Percentiles rank a stretch among this genome's conserved stretches.
Evolutionary conservation across 2,888 invertebrate genomes (phyloP).

Genomic region (Athalia cordata): DNA sequence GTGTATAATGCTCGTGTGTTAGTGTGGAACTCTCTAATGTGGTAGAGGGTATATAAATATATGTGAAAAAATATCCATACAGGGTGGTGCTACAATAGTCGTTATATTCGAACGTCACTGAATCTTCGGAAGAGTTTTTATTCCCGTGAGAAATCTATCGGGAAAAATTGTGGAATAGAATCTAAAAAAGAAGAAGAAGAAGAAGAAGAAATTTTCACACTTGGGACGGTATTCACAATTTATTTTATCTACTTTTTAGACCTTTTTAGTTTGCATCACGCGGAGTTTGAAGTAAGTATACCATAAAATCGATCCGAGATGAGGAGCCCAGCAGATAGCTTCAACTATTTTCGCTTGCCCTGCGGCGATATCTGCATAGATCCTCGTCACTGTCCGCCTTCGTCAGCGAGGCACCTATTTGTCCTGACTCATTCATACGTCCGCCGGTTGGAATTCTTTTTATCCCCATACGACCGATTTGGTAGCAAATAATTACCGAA

Average conservation of each 20-base stretch:
- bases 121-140: slow-evolving; percentile 10
- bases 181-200: too few species aligned
- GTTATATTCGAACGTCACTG: slow-evolving; percentile 5
- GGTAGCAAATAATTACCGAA: too few species aligned
- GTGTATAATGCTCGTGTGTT: background rate
- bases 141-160: slow-evolving; percentile 26
- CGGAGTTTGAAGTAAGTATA: too few species aligned
- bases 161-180: too few species aligned
- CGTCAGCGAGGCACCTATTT: slow-evolving; percentile 23
- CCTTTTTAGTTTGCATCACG: too few species aligned
- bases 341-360: slow-evolving; percentile 24
- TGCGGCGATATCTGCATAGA: slow-evolving; percentile 34
- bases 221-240: too few species aligned
- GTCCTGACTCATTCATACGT: slow-evolving; percentile 17
- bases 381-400: slow-evolving; percentile 40
- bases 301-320: too few species aligned
- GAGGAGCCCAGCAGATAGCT: background rate
- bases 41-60: background rate
- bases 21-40: background rate
- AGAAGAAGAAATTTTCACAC: too few species aligned
- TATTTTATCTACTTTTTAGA: too few species aligned
- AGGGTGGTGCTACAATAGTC: slow-evolving; percentile 28
- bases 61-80: too few species aligned
- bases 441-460: background rate
- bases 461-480: too few species aligned